Percentiles rank a stretch among this genome's conserved stretches.
Evolutionary conservation across 2,113 vertebrate species (phyloP).

Genomic region (Notothenia rossii): DNA sequence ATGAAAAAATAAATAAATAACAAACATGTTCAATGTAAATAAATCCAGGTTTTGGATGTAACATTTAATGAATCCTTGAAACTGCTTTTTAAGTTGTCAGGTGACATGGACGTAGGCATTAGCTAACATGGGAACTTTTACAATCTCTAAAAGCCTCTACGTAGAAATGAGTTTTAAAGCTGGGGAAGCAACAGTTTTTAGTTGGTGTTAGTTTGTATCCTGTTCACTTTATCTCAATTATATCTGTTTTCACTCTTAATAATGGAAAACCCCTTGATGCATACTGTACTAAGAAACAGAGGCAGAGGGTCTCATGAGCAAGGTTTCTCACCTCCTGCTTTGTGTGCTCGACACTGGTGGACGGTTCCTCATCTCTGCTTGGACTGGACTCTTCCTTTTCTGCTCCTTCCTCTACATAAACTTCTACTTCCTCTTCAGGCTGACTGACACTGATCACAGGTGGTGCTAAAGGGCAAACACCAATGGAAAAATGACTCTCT

Average conservation of each 20-base stretch:
- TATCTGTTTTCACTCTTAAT: not conserved
- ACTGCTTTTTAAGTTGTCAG: no score
- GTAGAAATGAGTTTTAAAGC: not conserved
- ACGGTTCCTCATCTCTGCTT: slow-evolving; percentile 75
- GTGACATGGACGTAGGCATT: not conserved
- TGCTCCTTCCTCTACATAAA: slow-evolving; percentile 66
- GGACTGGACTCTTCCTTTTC: slow-evolving; percentile 27
- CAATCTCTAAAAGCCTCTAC: not conserved
- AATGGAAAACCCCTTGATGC: not conserved
- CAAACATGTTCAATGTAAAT: no score
- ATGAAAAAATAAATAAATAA: no score
- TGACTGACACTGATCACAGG: slow-evolving; percentile 78
- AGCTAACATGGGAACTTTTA: not conserved
- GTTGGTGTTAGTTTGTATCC: not conserved
- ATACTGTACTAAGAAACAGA: not conserved
- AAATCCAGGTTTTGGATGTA: no score
- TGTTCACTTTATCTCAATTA: not conserved
- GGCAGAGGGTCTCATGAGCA: not conserved
- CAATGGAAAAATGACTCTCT: not conserved
- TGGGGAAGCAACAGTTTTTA: not conserved
- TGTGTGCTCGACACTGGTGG: slow-evolving; percentile 80
- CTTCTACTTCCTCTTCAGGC: slow-evolving; percentile 74
- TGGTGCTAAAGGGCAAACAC: slow-evolving; percentile 70
- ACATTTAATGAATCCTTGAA: no score
- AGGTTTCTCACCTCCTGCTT: slow-evolving; percentile 67